Evolutionary conservation across 2,797 vertebrate genomes (phyloP).

Genomic region (Cossypha heuglini): DNA sequence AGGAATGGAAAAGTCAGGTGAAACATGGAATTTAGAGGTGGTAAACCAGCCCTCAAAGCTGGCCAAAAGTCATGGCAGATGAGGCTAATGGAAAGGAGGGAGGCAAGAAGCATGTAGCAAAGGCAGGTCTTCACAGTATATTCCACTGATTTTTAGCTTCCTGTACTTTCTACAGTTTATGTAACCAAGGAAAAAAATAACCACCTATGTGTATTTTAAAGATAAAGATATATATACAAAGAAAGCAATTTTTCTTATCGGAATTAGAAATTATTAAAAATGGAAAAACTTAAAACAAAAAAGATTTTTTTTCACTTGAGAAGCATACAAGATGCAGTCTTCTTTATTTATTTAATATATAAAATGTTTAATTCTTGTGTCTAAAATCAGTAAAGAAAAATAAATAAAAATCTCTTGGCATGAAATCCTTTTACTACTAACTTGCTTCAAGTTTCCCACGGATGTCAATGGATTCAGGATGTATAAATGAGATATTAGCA

Average conservation of each 20-base stretch:
- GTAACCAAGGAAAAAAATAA: neutral
- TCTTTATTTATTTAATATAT: neutral
- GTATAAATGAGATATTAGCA: neutral
- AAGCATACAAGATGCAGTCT: neutral
- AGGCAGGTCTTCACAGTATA: neutral
- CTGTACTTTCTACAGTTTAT: neutral
- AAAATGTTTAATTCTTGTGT: neutral
- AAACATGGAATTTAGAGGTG: neutral
- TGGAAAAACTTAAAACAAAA: neutral
- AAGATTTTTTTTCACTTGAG: neutral
- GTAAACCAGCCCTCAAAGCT: neutral
- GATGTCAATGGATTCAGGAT: neutral
- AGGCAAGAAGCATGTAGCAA: neutral
- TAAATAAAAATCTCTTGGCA: neutral
- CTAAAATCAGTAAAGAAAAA: neutral
- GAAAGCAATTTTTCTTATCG: neutral
- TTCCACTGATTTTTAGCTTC: neutral
- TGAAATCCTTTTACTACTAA: neutral
- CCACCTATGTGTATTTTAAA: neutral
- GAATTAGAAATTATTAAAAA: neutral
- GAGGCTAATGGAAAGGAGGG: neutral
- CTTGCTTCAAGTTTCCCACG: neutral
- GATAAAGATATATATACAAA: neutral
- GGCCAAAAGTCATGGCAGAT: neutral
- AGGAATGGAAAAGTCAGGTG: neutral